Base-by-base conservation (phyloP, 2,113 vertebrate species). In the Falco punctatus region DNA sequence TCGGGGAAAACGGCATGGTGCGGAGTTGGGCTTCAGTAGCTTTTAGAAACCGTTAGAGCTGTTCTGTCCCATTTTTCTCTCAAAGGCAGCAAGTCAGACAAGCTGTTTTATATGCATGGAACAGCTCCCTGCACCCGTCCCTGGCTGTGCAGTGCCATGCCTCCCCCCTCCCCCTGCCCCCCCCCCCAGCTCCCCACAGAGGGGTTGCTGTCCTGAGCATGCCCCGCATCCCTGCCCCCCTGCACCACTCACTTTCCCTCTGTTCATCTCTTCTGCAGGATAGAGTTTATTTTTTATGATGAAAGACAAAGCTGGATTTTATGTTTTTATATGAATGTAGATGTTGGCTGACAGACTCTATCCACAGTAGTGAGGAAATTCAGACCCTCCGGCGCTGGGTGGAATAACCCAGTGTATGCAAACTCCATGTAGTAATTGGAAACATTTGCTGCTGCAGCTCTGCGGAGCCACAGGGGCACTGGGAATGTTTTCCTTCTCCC, bases 401-500 rank as follows among this genome's bases (percentile, higher is more conserved):
- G 71, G 51, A 81, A 73, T 48, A 85, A 83, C 88, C 69, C 86
- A 18, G 49, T 1, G 11, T 92, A 72, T 5, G 59, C 87, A 65
- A 74, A 71, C 82, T 77, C 92, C 14, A 0, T 10, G 5, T 6
- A 33, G 64, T 97, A 96, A 97, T 97, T 96, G 97, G 95, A 97
- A 97, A 80, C 93, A 93, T 84, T 96, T 55, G 93, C 94, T 92
- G 74, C 86, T 3, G 74, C 90, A 1, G 90, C 86, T 91, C 93
- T 11, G n/a, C 11, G 2, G 62, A 72, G 75, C 54, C 95, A 38
- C 74, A 2, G 30, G 91, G 89, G 92, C 88, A 64, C 40, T 22
- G 15, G 88, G 81, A 92, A 92, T 90, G 94, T 94, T 96, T 92
- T 91, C 54, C 51, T 95, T 83, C 82, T 70, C 90, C 59, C 88